Percentiles rank a stretch among this genome's conserved stretches.
Conservation (phyloP, 2,888 invertebrate species). For the Tiphia femorata region DNA sequence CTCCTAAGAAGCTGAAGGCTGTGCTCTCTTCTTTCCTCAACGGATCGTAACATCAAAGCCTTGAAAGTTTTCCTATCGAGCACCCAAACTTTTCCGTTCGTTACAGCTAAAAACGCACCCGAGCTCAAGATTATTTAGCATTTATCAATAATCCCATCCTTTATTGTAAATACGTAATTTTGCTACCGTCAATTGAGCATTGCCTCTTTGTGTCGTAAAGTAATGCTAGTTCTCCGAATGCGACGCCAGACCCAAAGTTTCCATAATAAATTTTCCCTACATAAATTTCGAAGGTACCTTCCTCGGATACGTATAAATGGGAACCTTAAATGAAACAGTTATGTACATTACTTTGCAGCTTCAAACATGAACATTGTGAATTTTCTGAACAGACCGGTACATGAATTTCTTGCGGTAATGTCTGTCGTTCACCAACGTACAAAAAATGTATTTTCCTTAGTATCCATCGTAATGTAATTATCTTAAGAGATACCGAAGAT, state of each 20-base stretch:
- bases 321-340: too few relatives aligned
- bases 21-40: slow-evolving; percentile 83
- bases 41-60: slow-evolving; percentile 86
- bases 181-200: slow-evolving; percentile 84
- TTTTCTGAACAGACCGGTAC: too few relatives aligned
- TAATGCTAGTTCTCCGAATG: slow-evolving; percentile 93
- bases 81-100: slow-evolving; percentile 87
- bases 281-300: slow-evolving; percentile 87
- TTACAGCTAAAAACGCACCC: too few relatives aligned
- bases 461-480: too few relatives aligned
- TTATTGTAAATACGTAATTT: not conserved
- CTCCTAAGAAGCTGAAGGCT: slow-evolving; percentile 84
- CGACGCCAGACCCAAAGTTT: slow-evolving; percentile 83
- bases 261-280: slow-evolving; percentile 82
- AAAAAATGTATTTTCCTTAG: too few relatives aligned
- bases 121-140: not conserved
- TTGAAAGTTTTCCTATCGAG: slow-evolving; percentile 87
- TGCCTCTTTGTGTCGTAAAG: slow-evolving; percentile 92
- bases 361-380: too few relatives aligned
- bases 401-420: too few relatives aligned
- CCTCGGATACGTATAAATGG: slow-evolving; percentile 87
- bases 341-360: too few relatives aligned
- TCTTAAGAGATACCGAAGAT: too few relatives aligned
- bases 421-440: too few relatives aligned
- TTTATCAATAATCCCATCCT: too few relatives aligned